Percentiles rank a stretch among this genome's conserved stretches.
Evolutionary conservation across 2,113 vertebrate genomes (phyloP).

Genomic region (Triplophysa siluroides): DNA sequence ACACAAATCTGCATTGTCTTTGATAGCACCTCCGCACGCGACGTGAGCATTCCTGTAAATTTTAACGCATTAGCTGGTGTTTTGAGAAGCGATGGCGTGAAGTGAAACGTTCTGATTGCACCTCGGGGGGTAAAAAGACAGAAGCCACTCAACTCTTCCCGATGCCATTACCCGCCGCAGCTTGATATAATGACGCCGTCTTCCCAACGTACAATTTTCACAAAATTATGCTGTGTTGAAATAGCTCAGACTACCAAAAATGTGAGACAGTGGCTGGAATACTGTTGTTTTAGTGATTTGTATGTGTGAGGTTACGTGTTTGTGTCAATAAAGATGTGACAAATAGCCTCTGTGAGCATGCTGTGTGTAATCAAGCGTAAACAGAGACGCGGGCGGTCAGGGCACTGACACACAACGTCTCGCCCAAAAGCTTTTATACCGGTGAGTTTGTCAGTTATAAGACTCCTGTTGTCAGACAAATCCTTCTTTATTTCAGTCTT

Average conservation of each 20-base stretch:
- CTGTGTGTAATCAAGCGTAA: conserved; percentile 38
- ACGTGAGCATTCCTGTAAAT: background rate
- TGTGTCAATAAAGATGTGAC: background rate
- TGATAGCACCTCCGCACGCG: background rate
- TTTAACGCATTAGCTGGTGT: background rate
- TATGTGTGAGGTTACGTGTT: conserved; percentile 8
- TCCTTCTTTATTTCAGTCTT: background rate
- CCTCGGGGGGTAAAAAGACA: conserved; percentile 9
- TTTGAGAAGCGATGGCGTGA: conserved; percentile 15
- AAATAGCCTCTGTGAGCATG: conserved; percentile 14
- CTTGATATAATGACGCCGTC: conserved; percentile 9
- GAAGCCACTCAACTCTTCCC: background rate
- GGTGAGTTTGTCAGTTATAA: conserved; percentile 44
- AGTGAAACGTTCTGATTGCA: background rate
- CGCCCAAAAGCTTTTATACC: background rate
- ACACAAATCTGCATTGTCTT: background rate
- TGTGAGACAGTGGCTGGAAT: background rate
- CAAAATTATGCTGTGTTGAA: conserved; percentile 11
- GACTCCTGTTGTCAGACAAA: conserved; percentile 34
- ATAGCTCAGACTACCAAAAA: background rate
- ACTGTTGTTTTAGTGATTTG: background rate
- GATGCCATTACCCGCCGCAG: conserved; percentile 9
- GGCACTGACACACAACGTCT: background rate
- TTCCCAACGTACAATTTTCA: conserved; percentile 16
- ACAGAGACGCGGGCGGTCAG: conserved; percentile 28